A percentile compares a stretch with the other conserved stretches of the same genome.
phyloP scores from a whole-genome alignment of 2,797 vertebrate genomes.

The Mionectes olivaceus region DNA sequence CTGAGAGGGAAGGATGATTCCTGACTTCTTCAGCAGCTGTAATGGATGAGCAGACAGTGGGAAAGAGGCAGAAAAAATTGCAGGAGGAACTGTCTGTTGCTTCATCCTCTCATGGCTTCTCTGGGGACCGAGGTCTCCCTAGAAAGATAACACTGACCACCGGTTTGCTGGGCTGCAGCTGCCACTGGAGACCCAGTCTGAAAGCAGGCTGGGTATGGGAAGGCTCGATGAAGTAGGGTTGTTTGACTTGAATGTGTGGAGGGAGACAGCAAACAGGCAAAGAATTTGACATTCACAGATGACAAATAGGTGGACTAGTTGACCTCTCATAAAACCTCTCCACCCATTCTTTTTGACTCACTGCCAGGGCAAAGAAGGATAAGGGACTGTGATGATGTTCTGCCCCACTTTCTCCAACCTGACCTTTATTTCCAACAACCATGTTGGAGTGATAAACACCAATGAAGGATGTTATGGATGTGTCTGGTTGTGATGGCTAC shows the following conservation, averaged over 20 bases:
- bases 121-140: neutral
- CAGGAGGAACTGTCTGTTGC: neutral
- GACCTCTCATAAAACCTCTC: neutral
- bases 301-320: neutral
- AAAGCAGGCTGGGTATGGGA: neutral
- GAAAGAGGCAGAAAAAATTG: neutral
- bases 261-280: neutral
- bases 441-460: fast-evolving
- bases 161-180: neutral
- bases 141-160: neutral
- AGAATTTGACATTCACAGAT: neutral
- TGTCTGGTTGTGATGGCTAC: fast-evolving
- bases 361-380: neutral
- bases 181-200: neutral
- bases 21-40: neutral
- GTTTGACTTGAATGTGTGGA: neutral
- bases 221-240: neutral
- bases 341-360: neutral
- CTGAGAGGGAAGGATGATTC: neutral
- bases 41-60: neutral
- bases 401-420: neutral
- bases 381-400: neutral
- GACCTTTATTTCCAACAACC: neutral
- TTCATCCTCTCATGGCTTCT: neutral
- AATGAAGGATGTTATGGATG: neutral